Base-by-base conservation (phyloP, 2,888 invertebrate species). In the Psylliodes chrysocephalus region DNA sequence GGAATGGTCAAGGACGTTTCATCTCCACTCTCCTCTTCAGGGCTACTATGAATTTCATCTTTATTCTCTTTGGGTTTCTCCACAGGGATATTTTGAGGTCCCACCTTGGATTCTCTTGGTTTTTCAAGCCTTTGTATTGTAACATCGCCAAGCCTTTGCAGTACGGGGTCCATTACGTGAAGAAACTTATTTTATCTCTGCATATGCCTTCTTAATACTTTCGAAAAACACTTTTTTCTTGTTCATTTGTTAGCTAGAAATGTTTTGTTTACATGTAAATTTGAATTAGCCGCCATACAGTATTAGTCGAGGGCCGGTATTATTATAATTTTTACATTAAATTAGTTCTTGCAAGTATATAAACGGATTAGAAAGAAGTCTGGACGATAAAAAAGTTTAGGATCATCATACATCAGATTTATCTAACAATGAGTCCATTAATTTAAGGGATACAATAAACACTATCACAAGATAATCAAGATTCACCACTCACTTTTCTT, bases 81-180 rank as follows among this genome's bases (percentile, higher is more conserved):
- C 70, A 74, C 25, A 73, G 67, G 47, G 64, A 66, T 63, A 64
- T 60, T 70, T 65, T 70, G 73, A 42, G 72, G 67, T 66, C 70
- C 75, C 67, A 70, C 67, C 67, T 75, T 73, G 52, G 73, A 64
- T 49, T 75, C 77, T 71, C 79, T 79, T 42, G 80, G 78, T 73
- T 81, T 81, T 64, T 81, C 80, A 57, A 81, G 77, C 66, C 86
- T 81, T 77, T 87, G 86, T 73, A 88, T 86, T 42, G 86, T 87
- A 74, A 87, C 87, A 83, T 87, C 87, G 73, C 87, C 87, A 67
- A 87, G 85, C 73, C 85, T 82, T 71, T 85, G 85, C 64, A 87
- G 78, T 75, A 85, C 84, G 67, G 85, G 85, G 77, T 86, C 86
- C 84, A 86, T 84, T 64, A 73, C 72, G 49, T 61, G 76, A 76